Percentiles rank a stretch among this genome's conserved stretches.
Evolutionary conservation across 2,888 invertebrate genomes (phyloP).

Genomic region (Leistus spinibarbis): DNA sequence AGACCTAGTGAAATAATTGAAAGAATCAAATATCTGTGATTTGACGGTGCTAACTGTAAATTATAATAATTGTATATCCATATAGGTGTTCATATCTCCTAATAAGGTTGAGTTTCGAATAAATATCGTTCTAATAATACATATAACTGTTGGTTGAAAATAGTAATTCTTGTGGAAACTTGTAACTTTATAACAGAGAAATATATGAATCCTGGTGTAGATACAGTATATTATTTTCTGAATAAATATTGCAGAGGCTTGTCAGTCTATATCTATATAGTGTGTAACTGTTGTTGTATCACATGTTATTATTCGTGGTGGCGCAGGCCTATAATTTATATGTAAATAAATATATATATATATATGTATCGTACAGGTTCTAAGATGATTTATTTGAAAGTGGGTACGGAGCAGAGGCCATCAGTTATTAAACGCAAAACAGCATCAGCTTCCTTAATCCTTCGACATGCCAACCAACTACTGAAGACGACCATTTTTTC

Average conservation of each 20-base stretch:
- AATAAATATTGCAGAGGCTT: neutral
- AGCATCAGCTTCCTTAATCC: slow-evolving; percentile 29
- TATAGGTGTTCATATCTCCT: no score
- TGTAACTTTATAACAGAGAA: no score
- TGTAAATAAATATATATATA: slow-evolving; percentile 37
- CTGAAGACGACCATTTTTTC: slow-evolving; percentile 30
- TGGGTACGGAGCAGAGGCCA: slow-evolving; percentile 22
- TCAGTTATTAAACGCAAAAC: slow-evolving; percentile 30
- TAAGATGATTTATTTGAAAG: slow-evolving; percentile 35
- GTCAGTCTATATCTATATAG: neutral
- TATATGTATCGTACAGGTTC: slow-evolving; percentile 35
- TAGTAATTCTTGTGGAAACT: no score
- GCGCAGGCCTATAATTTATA: slow-evolving; percentile 31
- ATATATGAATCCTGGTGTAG: no score
- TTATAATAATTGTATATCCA: no score
- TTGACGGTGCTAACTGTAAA: no score
- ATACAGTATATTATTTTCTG: neutral
- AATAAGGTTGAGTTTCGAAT: no score
- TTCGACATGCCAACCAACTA: slow-evolving; percentile 24
- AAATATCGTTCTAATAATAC: no score
- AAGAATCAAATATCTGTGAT: no score
- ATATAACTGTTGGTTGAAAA: no score
- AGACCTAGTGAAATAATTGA: no score
- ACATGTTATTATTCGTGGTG: neutral
- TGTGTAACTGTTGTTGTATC: neutral